Percentiles rank a stretch among this genome's conserved stretches.
Evolutionary conservation across 23 tunicate genomes (phyloP).

Genomic region (Trididemnum clinides): DNA sequence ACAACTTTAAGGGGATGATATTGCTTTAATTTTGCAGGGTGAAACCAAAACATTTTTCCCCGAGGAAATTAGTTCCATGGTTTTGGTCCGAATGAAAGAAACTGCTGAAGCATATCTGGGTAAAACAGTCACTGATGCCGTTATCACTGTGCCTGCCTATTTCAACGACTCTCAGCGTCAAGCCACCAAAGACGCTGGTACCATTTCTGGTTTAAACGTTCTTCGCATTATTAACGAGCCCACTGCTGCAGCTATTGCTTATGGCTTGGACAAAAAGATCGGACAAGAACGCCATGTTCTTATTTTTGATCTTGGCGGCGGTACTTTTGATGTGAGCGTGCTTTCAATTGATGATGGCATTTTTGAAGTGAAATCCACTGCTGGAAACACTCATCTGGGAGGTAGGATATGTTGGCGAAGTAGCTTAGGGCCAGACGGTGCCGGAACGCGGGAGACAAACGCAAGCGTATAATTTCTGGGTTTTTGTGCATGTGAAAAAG

Average conservation of each 20-base stretch:
- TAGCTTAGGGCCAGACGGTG: too few species aligned
- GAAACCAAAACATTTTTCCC: conserved; percentile 79
- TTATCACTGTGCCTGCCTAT: conserved; percentile 79
- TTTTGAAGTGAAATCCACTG: conserved; percentile 88
- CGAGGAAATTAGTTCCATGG: conserved; percentile 90
- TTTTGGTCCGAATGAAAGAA: conserved; percentile 68
- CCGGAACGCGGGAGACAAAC: too few species aligned
- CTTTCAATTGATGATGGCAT: conserved; percentile 86
- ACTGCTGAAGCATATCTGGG: conserved; percentile 81
- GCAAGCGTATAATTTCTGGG: too few species aligned
- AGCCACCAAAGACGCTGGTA: conserved; percentile 91
- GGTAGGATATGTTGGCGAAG: too few species aligned
- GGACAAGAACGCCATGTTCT: conserved; percentile 79
- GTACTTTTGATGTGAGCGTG: conserved; percentile 86
- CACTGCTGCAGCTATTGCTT: conserved; percentile 91
- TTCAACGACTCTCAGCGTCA: conserved; percentile 89
- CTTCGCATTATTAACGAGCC: conserved; percentile 90
- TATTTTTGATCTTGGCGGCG: conserved; percentile 90
- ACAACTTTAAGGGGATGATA: background rate
- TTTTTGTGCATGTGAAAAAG: too few species aligned
- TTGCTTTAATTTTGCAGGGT: conserved; percentile 22
- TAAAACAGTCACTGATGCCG: conserved; percentile 67
- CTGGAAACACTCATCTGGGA: conserved; percentile 93
- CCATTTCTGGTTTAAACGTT: conserved; percentile 80
- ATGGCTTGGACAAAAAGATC: conserved; percentile 85